Percentiles rank a stretch among this genome's conserved stretches.
Conservation (phyloP, 2,113 vertebrate genomes). For the Puffinus mauretanicus region DNA sequence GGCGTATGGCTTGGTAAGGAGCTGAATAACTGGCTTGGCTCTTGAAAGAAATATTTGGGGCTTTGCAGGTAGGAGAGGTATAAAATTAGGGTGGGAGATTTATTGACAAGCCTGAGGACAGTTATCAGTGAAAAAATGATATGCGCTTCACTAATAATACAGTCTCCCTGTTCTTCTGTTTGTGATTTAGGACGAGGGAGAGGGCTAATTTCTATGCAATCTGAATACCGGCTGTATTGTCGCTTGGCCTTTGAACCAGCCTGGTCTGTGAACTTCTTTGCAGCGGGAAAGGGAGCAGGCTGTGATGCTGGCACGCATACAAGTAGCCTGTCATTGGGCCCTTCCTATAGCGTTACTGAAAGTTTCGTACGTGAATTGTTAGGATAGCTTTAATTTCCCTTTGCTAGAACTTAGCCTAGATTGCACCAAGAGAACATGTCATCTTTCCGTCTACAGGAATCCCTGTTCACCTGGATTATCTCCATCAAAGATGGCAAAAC, state of each 20-base stretch:
- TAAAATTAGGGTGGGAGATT: not conserved
- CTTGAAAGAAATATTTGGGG: not conserved
- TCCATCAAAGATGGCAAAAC: not conserved
- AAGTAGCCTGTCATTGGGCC: not conserved
- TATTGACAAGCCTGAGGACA: not conserved
- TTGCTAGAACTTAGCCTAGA: not conserved
- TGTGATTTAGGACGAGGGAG: not conserved
- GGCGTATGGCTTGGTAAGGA: slow-evolving; percentile 87
- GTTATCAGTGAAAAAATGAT: not conserved
- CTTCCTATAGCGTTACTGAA: not conserved
- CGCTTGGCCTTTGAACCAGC: not conserved
- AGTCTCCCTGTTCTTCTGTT: not conserved
- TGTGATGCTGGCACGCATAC: not conserved
- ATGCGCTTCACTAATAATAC: accelerated
- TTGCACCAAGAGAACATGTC: not conserved
- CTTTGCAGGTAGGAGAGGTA: not conserved
- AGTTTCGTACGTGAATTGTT: accelerated
- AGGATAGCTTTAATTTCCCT: not conserved
- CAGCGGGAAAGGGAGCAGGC: not conserved
- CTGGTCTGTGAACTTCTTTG: not conserved
- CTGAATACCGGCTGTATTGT: not conserved
- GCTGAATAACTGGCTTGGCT: not conserved
- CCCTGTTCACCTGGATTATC: not conserved
- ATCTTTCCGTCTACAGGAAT: not conserved
- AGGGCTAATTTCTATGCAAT: not conserved